These are phyloP conservation scores for Drosophila kanekoi DNA, from an alignment of 2,888 invertebrate species.

Conservation along the genomic window DNA sequence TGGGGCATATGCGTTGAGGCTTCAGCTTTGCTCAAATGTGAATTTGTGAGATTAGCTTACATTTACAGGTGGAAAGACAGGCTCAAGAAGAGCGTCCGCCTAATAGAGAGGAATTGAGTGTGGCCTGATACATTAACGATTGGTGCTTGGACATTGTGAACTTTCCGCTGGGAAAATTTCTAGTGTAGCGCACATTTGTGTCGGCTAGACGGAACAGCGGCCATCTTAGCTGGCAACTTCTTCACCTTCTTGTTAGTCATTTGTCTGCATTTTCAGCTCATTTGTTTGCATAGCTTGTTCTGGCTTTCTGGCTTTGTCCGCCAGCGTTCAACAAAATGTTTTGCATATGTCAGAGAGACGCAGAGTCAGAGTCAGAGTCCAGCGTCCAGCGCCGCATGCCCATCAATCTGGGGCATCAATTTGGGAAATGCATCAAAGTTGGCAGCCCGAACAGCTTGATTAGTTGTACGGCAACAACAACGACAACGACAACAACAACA, in stretches of 20 bases:
- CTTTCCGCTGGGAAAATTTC: too few relatives aligned
- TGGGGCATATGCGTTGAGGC: constrained; percentile 23
- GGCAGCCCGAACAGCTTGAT: constrained; percentile 77
- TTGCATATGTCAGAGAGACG: constrained; percentile 71
- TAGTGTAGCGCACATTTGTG: constrained; percentile 21
- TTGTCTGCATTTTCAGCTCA: constrained; percentile 69
- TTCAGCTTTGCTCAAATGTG: too few relatives aligned
- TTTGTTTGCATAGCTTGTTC: constrained; percentile 54
- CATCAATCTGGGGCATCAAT: constrained; percentile 78
- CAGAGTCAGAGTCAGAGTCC: constrained; percentile 30
- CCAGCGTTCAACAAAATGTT: constrained; percentile 67
- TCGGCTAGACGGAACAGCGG: constrained; percentile 26
- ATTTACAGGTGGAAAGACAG: too few relatives aligned
- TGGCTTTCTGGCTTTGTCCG: constrained; percentile 40
- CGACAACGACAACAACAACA: constrained; percentile 17
- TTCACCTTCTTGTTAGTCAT: constrained; percentile 64
- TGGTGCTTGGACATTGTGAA: too few relatives aligned
- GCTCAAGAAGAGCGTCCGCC: too few relatives aligned
- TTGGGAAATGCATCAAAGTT: constrained; percentile 76
- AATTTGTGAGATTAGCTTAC: too few relatives aligned
- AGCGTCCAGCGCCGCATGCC: constrained; percentile 51
- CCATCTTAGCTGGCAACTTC: constrained; percentile 37
- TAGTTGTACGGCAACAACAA: constrained; percentile 58
- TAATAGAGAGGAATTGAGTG: too few relatives aligned
- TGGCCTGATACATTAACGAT: too few relatives aligned